Conservation (phyloP, 2,888 invertebrate genomes). For the Cryptocephalus moraei region DNA sequence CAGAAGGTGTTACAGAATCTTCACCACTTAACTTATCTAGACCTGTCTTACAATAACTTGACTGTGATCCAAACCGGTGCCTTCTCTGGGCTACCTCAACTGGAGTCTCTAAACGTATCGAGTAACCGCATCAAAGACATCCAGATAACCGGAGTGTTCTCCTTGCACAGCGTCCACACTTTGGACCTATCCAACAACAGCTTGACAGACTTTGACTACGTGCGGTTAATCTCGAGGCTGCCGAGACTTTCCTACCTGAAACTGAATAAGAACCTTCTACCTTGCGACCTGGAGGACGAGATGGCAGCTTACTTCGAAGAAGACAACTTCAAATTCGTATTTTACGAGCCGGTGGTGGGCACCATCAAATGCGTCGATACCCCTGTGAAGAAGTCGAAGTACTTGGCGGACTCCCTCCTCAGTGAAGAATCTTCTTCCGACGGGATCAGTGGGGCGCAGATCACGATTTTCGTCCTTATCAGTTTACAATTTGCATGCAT, state of each 20-base stretch:
- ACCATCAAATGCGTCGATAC: conserved; percentile 19
- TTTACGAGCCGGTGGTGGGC: conserved; percentile 19
- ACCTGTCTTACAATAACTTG: conserved; percentile 28
- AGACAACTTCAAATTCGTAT: conserved; percentile 28
- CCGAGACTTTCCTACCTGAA: conserved; percentile 28
- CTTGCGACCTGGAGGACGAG: conserved; percentile 30
- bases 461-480: conserved; percentile 21
- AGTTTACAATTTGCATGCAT: conserved; percentile 21
- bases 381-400: conserved; percentile 6
- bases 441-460: conserved; percentile 13
- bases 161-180: conserved; percentile 28
- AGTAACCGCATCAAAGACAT: conserved; percentile 25
- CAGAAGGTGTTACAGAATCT: conserved; percentile 22
- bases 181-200: conserved; percentile 32
- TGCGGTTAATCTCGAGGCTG: conserved; percentile 24
- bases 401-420: neutral
- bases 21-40: conserved; percentile 22
- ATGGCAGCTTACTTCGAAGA: conserved; percentile 28
- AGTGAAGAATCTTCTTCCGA: neutral
- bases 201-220: conserved; percentile 30
- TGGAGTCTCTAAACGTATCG: conserved; percentile 29
- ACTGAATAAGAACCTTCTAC: conserved; percentile 27
- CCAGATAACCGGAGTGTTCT: conserved; percentile 28
- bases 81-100: conserved; percentile 30
- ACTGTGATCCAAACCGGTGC: conserved; percentile 25